Percentiles rank a stretch among this genome's conserved stretches.
These are phyloP conservation scores for Egretta garzetta DNA, from an alignment of 2,113 vertebrate species.

Conservation along the genomic window DNA sequence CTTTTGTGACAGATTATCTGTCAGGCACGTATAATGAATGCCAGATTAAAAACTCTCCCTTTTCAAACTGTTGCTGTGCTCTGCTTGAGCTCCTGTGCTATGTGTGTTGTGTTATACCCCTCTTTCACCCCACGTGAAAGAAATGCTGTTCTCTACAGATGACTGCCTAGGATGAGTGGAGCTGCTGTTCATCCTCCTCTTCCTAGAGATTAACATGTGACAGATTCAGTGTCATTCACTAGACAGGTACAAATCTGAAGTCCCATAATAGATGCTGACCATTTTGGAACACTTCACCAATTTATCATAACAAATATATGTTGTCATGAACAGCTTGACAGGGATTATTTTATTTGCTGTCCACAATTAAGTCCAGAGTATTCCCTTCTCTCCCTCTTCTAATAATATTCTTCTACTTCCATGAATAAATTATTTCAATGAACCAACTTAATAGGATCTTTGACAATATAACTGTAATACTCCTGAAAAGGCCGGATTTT, in stretches of 20 bases:
- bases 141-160: background rate
- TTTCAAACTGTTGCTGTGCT: background rate
- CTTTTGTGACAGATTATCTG: background rate
- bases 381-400: background rate
- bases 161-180: background rate
- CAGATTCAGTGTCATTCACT: background rate
- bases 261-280: background rate
- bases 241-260: background rate
- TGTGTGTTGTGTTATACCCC: background rate
- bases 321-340: background rate
- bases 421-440: background rate
- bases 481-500: background rate
- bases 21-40: background rate
- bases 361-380: background rate
- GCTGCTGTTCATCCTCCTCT: background rate
- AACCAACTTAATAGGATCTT: background rate
- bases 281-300: background rate
- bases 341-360: background rate
- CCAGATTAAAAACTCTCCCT: background rate
- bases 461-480: background rate
- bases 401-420: background rate
- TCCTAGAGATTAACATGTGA: background rate
- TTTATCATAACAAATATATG: background rate
- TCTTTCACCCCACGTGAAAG: background rate
- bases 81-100: background rate